A percentile compares a stretch with the other conserved stretches of the same genome.
phyloP scores from a whole-genome alignment of 2,888 invertebrate genomes.

The Nemurella pictetii region DNA sequence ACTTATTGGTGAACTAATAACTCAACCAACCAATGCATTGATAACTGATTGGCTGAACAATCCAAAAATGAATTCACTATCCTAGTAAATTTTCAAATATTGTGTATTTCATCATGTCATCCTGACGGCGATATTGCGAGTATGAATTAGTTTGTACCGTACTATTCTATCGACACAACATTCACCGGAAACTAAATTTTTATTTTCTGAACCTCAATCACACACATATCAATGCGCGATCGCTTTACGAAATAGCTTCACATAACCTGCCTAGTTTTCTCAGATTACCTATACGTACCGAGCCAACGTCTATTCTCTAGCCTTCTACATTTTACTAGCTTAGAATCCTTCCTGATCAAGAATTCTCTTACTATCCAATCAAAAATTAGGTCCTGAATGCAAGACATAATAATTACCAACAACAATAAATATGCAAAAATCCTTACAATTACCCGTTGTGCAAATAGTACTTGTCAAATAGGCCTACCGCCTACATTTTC shows the following conservation, averaged over 20 bases:
- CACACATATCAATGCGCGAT: background rate
- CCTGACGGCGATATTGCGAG: too few species aligned
- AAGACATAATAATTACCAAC: background rate
- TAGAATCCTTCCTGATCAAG: background rate
- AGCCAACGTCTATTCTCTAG: background rate
- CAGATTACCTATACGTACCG: background rate
- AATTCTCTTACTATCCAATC: background rate
- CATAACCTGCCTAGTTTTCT: background rate
- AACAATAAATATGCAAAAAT: background rate
- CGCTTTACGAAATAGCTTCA: background rate
- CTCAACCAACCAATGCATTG: too few species aligned
- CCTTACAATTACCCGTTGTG: background rate
- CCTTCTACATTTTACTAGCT: background rate
- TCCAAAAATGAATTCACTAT: too few species aligned
- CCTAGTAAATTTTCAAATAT: too few species aligned
- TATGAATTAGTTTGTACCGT: too few species aligned
- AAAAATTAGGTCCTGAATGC: background rate
- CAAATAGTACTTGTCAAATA: background rate
- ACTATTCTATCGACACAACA: too few species aligned
- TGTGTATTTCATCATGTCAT: too few species aligned
- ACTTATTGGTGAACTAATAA: too few species aligned
- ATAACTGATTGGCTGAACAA: too few species aligned
- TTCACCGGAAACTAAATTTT: background rate
- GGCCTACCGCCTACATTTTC: background rate
- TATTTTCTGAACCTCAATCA: background rate